These are phyloP conservation scores for Chelidonichthys spinosus DNA, from an alignment of 2,797 vertebrate genomes.

Conservation along the genomic window DNA sequence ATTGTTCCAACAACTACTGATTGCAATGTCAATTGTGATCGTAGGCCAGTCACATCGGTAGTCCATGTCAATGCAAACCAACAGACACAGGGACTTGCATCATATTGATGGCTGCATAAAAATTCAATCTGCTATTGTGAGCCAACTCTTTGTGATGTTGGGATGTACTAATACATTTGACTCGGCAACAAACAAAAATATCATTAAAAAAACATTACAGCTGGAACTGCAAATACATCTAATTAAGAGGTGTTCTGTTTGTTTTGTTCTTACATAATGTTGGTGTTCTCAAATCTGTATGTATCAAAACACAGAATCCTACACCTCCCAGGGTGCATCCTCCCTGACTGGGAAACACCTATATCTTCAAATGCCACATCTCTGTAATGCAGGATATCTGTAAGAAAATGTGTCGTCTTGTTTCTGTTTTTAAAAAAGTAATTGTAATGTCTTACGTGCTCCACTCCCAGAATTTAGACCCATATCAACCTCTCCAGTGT, in stretches of 20 bases:
- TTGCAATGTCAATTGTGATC: not conserved
- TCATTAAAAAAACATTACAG: not conserved
- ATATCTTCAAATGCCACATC: not conserved
- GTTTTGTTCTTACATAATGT: not conserved
- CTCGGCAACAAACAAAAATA: constrained; percentile 13
- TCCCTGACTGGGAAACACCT: not conserved
- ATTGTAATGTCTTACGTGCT: too few species aligned
- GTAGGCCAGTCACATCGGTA: not conserved
- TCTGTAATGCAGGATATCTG: not conserved
- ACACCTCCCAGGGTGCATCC: not conserved
- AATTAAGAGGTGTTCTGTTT: constrained; percentile 1
- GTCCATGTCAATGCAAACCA: not conserved
- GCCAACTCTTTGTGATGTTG: not conserved
- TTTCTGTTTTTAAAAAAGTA: too few species aligned
- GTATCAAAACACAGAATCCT: not conserved
- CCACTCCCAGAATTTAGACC: not conserved
- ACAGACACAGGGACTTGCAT: not conserved
- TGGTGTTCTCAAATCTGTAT: not conserved
- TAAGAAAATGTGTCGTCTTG: not conserved
- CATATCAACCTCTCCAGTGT: not conserved
- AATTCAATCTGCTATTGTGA: constrained; percentile 4
- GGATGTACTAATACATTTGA: not conserved
- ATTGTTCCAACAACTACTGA: not conserved
- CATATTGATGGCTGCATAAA: not conserved
- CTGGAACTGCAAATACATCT: not conserved